Evolutionary conservation across 2,113 vertebrate genomes (phyloP), one percentile per base, ranked within the genome.

Genomic region (Sinocyclocheilus grahami): DNA sequence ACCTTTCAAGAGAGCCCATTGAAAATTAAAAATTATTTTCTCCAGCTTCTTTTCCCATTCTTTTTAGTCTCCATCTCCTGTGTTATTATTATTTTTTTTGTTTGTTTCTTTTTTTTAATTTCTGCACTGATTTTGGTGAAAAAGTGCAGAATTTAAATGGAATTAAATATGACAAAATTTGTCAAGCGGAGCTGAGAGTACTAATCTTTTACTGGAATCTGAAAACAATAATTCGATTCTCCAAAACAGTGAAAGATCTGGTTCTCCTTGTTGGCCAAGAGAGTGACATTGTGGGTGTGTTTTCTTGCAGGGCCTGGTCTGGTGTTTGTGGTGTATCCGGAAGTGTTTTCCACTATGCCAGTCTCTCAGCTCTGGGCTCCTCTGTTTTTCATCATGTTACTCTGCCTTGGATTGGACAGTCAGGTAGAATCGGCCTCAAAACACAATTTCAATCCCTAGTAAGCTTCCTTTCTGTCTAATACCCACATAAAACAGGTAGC

Each of bases 281-380:
- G 53, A 55, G n/a, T 82, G 22, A 63, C 39, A 1, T 83, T 72
- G 51, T 84, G 16, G 53, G 30, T 60, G 1, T 78, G 1, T 91
- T 85, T 53, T 83, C 83, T 83, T 86, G 24, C 87, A 95, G 95
- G 94, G 83, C 93, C 95, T 87, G 95, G 95, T 84, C 89, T 95
- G 85, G 94, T 95, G 85, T 95, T 95, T 91, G 95, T 95, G 4
- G 93, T 95, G 24, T 95, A 95, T 81, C 95, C 95, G 42, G 95
- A 95, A 77, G 90, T 93, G 14, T 93, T 95, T 62, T 89, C 94
- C 84, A 94, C 94, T 4, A 95, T 95, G 93, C 93, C 95, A 0
- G 0, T 90, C 20, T 88, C 85, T 76, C 92, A 91, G 79, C 77
- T 95, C 42, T 95, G 94, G 95, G 91, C 94, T 5, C 89, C 91